Conservation (phyloP, 2,113 vertebrate genomes). For the Pantherophis guttatus region DNA sequence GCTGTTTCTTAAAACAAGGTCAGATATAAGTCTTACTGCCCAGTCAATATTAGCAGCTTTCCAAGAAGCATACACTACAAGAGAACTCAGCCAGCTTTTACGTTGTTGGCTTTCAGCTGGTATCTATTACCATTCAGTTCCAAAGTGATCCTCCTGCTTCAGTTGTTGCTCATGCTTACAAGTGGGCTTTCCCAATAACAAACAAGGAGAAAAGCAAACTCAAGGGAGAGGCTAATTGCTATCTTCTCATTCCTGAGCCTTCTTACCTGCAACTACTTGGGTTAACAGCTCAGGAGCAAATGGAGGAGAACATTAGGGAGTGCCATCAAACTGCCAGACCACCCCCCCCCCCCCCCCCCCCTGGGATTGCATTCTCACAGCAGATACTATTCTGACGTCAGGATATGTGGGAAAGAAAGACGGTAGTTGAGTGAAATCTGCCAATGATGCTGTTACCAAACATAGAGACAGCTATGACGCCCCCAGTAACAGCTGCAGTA, state of each 20-base stretch:
- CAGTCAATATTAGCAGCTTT: neutral
- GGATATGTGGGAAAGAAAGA: neutral
- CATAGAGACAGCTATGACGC: neutral
- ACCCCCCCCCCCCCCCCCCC: no score
- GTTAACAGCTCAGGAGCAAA: neutral
- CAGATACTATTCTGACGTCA: neutral
- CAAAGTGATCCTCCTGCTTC: neutral
- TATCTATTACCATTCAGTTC: no score
- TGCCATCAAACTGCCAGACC: neutral
- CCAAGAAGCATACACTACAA: neutral
- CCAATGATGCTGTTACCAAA: neutral
- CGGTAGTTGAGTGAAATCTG: neutral
- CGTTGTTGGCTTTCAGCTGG: neutral
- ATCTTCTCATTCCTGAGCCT: neutral
- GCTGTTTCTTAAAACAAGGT: neutral
- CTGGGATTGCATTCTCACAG: neutral
- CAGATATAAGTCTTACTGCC: neutral
- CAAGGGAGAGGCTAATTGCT: neutral
- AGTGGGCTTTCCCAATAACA: neutral
- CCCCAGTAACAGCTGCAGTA: constrained; percentile 9
- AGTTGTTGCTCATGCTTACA: neutral
- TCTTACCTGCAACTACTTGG: neutral
- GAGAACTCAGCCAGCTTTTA: neutral
- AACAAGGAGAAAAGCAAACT: neutral
- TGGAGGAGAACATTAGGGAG: neutral